These are phyloP conservation scores for Bos taurus DNA, from an alignment of 2,113 vertebrate genomes.

Conservation along the genomic window ARS-UCD2.0 NC_037335.1:55631001-55631500, in stretches of 20 bases:
- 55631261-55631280: constrained; percentile 76
- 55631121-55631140: constrained; percentile 60
- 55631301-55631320: constrained; percentile 62
- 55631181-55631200: constrained; percentile 70
- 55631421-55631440: constrained; percentile 90
- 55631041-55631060: constrained; percentile 13
- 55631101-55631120: constrained; percentile 40
- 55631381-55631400: constrained; percentile 89
- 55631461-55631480: constrained; percentile 85
- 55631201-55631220: constrained; percentile 71
- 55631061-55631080: neutral
- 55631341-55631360: constrained; percentile 81
- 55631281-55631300: constrained; percentile 70
- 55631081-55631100: constrained; percentile 25
- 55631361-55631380: constrained; percentile 71
- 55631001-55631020: neutral
- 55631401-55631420: constrained; percentile 90
- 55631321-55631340: constrained; percentile 81
- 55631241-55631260: constrained; percentile 70
- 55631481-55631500: constrained; percentile 85
- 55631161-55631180: constrained; percentile 19
- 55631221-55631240: constrained; percentile 78
- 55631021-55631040: neutral
- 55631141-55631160: constrained; percentile 35
- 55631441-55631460: constrained; percentile 86